Conservation (phyloP, 2,113 vertebrate species). For the Lycocorax pyrrhopterus region DNA sequence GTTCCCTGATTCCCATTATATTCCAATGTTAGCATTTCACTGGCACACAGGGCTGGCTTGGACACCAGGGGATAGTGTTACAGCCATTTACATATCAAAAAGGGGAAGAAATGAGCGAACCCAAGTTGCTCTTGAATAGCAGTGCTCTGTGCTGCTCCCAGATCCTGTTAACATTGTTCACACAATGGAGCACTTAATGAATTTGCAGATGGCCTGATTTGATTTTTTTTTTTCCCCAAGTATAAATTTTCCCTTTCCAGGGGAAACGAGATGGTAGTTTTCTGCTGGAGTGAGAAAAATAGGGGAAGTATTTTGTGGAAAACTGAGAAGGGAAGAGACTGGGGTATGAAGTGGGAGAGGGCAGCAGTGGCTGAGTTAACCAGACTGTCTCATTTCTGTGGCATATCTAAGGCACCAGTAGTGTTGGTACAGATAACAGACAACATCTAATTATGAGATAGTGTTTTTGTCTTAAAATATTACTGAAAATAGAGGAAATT, state of each 20-base stretch:
- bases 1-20: neutral
- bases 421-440: neutral
- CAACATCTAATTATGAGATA: neutral
- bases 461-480: neutral
- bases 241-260: neutral
- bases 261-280: neutral
- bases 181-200: neutral
- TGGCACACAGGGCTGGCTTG: neutral
- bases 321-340: neutral
- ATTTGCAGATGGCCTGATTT: neutral
- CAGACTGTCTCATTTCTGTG: accelerated
- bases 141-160: neutral
- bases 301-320: neutral
- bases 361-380: neutral
- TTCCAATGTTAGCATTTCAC: neutral
- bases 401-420: neutral
- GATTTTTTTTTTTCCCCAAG: neutral
- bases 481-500: neutral
- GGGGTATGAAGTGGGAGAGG: neutral
- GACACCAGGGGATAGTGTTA: neutral
- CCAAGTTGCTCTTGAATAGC: neutral
- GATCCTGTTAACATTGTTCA: neutral
- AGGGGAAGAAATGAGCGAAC: neutral
- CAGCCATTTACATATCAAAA: neutral
- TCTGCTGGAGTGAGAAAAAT: neutral